Conservation (phyloP, 2,113 vertebrate genomes). For the Hiodon alosoides region DNA sequence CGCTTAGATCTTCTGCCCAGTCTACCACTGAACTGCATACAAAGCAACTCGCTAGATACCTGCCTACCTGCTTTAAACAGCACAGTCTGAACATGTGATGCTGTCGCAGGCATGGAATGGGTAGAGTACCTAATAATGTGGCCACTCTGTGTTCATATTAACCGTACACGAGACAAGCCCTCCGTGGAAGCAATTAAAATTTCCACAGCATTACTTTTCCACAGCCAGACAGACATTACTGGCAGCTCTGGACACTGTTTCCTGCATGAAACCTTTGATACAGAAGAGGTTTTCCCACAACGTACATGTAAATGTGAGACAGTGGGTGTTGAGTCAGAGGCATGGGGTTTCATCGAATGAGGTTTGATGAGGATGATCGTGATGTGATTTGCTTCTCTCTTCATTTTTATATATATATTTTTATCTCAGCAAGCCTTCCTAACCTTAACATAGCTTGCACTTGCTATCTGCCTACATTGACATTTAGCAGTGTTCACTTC, state of each 20-base stretch:
- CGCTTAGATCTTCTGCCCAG: not conserved
- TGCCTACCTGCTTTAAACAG: no score
- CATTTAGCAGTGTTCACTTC: not conserved
- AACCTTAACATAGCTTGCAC: not conserved
- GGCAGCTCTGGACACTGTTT: not conserved
- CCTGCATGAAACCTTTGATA: not conserved
- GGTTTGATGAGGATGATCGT: constrained; percentile 11
- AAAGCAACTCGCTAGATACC: no score
- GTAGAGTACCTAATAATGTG: not conserved
- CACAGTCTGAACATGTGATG: no score
- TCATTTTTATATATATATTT: not conserved
- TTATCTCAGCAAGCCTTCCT: not conserved
- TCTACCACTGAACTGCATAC: not conserved
- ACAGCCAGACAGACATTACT: not conserved
- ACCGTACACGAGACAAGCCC: not conserved
- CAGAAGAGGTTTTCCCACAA: not conserved
- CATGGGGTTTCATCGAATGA: constrained; percentile 4
- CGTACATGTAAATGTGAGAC: not conserved
- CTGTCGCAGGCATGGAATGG: not conserved
- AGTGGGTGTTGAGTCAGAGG: not conserved
- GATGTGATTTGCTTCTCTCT: constrained; percentile 1
- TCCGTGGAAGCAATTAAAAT: not conserved
- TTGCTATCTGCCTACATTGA: not conserved
- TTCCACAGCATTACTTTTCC: constrained; percentile 12
- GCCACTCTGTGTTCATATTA: not conserved